Evolutionary conservation across 1,140 invertebrate genomes (phyloP).

Genomic region (Panagrolaimus sp.): DNA sequence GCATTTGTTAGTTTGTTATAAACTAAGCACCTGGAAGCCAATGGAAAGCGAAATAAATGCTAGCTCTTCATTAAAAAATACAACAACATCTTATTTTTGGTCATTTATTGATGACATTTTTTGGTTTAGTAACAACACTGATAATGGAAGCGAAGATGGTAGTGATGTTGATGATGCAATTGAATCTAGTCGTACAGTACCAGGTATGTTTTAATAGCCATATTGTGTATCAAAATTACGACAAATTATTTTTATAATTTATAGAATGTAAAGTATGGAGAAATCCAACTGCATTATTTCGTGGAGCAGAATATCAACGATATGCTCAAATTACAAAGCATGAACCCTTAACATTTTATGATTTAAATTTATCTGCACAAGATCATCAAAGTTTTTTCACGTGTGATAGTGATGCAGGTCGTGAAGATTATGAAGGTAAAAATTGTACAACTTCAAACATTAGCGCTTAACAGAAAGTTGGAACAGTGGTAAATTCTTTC

Average conservation of each 20-base stretch:
- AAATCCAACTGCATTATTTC: slow-evolving; percentile 88
- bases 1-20: too few species aligned
- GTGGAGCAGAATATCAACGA: slow-evolving; percentile 89
- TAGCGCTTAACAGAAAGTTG: too few species aligned
- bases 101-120: too few species aligned
- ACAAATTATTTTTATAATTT: slow-evolving; percentile 57
- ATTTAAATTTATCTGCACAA: slow-evolving; percentile 97
- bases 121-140: slow-evolving; percentile 50
- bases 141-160: slow-evolving; percentile 55
- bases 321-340: slow-evolving; percentile 79
- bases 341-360: slow-evolving; percentile 93
- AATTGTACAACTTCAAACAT: too few species aligned
- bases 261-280: slow-evolving; percentile 93
- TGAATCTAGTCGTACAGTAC: slow-evolving; percentile 46
- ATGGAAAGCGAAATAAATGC: too few species aligned
- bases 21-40: too few species aligned
- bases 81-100: too few species aligned
- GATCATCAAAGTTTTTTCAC: slow-evolving; percentile 98
- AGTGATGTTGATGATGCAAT: slow-evolving; percentile 46
- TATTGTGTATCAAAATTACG: background rate
- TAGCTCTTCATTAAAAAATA: too few species aligned
- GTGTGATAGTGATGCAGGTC: slow-evolving; percentile 80
- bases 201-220: slow-evolving; percentile 19
- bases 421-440: slow-evolving; percentile 74
- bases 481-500: too few species aligned